phyloP scores from a whole-genome alignment of 2,888 invertebrate species.

The Pammene fasciana region DNA sequence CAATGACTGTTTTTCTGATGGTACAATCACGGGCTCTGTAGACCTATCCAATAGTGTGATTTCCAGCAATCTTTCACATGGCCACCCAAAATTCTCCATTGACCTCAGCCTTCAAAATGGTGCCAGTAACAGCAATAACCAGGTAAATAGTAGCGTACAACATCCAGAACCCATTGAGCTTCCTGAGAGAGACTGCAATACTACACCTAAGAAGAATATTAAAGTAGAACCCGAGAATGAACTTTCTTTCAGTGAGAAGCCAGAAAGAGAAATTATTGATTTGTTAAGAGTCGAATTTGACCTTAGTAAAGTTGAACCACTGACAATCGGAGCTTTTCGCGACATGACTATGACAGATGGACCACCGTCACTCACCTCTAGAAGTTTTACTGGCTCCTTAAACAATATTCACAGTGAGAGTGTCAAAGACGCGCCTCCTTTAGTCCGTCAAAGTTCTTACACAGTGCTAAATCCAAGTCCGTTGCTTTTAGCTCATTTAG shows the following conservation, averaged over 20 bases:
- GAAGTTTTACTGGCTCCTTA: constrained; percentile 78
- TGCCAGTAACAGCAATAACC: constrained; percentile 51
- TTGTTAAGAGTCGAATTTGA: constrained; percentile 51
- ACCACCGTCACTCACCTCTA: constrained; percentile 63
- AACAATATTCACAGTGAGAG: constrained; percentile 71
- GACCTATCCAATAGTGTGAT: constrained; percentile 48
- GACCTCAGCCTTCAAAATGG: constrained; percentile 68
- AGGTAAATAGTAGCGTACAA: constrained; percentile 42
- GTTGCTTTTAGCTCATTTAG: constrained; percentile 86
- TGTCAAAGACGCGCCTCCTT: constrained; percentile 57
- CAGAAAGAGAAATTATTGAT: constrained; percentile 43
- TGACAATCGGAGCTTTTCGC: constrained; percentile 49
- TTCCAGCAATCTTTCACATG: constrained; percentile 49
- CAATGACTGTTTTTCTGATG: constrained; percentile 37
- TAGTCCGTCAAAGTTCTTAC: constrained; percentile 90
- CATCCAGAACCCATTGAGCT: constrained; percentile 54
- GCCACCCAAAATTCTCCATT: constrained; percentile 60
- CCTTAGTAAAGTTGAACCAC: constrained; percentile 51
- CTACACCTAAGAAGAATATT: constrained; percentile 49
- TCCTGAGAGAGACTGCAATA: constrained; percentile 70
- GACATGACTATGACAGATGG: constrained; percentile 57
- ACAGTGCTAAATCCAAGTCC: constrained; percentile 91
- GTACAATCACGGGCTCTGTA: constrained; percentile 34
- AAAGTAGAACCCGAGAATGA: constrained; percentile 49
- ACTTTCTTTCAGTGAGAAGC: constrained; percentile 41